A percentile compares a stretch with the other conserved stretches of the same genome.
Evolutionary conservation across 2,888 invertebrate species (phyloP).

Genomic region (Lordiphosa fenestrarum): DNA sequence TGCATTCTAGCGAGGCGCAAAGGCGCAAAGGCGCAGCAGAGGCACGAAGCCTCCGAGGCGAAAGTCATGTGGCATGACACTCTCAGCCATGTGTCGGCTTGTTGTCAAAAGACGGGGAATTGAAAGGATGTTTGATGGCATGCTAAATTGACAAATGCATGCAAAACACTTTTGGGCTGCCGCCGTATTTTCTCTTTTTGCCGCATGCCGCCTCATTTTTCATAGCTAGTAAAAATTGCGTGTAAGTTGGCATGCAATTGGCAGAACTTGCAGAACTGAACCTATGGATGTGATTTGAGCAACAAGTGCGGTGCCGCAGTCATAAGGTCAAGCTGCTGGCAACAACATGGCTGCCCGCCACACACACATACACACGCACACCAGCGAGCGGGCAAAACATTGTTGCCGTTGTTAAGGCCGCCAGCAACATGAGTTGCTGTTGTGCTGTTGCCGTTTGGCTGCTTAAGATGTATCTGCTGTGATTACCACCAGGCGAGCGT

Average conservation of each 20-base stretch:
- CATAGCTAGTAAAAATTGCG: slow-evolving; percentile 58
- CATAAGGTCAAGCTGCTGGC: slow-evolving; percentile 57
- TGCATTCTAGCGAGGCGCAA: slow-evolving; percentile 44
- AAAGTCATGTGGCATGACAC: slow-evolving; percentile 42
- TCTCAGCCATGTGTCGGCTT: slow-evolving; percentile 38
- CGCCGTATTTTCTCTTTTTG: slow-evolving; percentile 25
- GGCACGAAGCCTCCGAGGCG: slow-evolving; percentile 11
- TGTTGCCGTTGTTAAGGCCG: slow-evolving; percentile 41
- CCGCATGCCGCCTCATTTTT: slow-evolving; percentile 49
- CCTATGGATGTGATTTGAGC: slow-evolving; percentile 1
- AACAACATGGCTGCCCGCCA: slow-evolving; percentile 49
- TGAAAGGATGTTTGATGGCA: slow-evolving; percentile 78
- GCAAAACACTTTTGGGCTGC: slow-evolving; percentile 59
- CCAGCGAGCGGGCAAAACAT: slow-evolving; percentile 26
- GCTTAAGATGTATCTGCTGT: slow-evolving; percentile 71
- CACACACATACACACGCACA: slow-evolving; percentile 30
- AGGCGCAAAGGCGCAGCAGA: slow-evolving; percentile 23
- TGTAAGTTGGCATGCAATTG: slow-evolving; percentile 43
- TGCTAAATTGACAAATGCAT: slow-evolving; percentile 79
- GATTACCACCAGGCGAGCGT: slow-evolving; percentile 73
- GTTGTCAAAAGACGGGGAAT: slow-evolving; percentile 60
- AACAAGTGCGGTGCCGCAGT: slow-evolving; percentile 36
- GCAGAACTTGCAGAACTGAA: background rate
- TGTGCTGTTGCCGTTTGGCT: slow-evolving; percentile 42
- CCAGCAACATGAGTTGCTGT: slow-evolving; percentile 59